phyloP scores from a whole-genome alignment of 2,113 vertebrate species.

The Cariama cristata region DNA sequence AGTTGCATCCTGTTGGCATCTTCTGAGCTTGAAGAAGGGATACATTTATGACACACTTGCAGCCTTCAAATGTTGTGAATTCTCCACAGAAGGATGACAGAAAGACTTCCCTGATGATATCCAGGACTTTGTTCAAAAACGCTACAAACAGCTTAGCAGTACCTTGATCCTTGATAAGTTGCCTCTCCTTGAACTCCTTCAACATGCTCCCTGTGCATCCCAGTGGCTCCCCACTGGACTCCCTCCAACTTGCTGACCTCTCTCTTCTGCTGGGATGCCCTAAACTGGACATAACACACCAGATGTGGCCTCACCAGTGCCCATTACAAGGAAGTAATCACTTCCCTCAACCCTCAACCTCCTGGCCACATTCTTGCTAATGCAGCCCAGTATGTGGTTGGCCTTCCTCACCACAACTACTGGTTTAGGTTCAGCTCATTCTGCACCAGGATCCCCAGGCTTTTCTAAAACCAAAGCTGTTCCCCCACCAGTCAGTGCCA shows the following conservation, averaged over 20 bases:
- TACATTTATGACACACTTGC: not conserved
- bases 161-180: not conserved
- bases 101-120: not conserved
- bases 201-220: not conserved
- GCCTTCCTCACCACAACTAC: not conserved
- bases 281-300: not conserved
- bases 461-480: not conserved
- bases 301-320: not conserved
- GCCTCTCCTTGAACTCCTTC: not conserved
- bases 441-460: not conserved
- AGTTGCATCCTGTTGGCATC: not conserved
- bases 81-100: not conserved
- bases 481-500: not conserved
- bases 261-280: not conserved
- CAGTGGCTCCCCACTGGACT: not conserved
- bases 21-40: not conserved
- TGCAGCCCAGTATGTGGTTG: not conserved
- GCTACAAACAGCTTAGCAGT: not conserved
- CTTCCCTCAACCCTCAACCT: not conserved
- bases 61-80: not conserved
- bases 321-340: not conserved
- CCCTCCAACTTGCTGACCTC: not conserved
- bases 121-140: not conserved
- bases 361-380: not conserved
- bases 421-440: not conserved